A percentile compares a stretch with the other conserved stretches of the same genome.
These are phyloP conservation scores for Nasalis larvatus DNA, from an alignment of 2,113 vertebrate species.

Conservation along the genomic window DNA sequence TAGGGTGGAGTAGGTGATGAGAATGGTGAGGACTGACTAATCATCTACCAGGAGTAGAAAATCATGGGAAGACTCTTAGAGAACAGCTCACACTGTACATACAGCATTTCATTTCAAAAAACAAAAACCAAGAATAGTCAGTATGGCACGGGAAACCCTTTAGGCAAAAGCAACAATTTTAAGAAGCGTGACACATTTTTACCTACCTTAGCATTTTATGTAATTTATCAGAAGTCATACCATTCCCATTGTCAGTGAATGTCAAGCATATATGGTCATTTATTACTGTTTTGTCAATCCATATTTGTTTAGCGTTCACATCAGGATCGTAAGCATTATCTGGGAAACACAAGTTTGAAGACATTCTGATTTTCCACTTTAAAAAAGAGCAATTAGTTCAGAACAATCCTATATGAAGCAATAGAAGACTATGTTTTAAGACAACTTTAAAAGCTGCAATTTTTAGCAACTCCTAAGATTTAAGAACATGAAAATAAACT, in stretches of 20 bases:
- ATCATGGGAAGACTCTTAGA: background rate
- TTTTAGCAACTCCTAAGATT: background rate
- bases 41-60: background rate
- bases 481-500: background rate
- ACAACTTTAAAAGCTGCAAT: background rate
- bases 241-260: constrained; percentile 95
- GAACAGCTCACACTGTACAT: background rate
- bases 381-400: background rate
- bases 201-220: constrained; percentile 97
- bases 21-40: background rate
- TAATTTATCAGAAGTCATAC: constrained; percentile 90
- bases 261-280: constrained; percentile 87
- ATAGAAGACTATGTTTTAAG: background rate
- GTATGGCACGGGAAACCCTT: background rate
- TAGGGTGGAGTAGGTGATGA: accelerated
- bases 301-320: constrained; percentile 94
- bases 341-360: constrained; percentile 72
- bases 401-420: constrained; percentile 2
- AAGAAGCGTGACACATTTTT: background rate
- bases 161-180: background rate
- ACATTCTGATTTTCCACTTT: constrained; percentile 40
- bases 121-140: background rate
- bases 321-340: constrained; percentile 98
- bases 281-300: constrained; percentile 95
- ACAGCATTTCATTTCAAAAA: background rate